Evolutionary conservation across 2,888 invertebrate species (phyloP), one percentile per base, ranked within the genome.

Genomic region (Boloria euphrosyne): DNA sequence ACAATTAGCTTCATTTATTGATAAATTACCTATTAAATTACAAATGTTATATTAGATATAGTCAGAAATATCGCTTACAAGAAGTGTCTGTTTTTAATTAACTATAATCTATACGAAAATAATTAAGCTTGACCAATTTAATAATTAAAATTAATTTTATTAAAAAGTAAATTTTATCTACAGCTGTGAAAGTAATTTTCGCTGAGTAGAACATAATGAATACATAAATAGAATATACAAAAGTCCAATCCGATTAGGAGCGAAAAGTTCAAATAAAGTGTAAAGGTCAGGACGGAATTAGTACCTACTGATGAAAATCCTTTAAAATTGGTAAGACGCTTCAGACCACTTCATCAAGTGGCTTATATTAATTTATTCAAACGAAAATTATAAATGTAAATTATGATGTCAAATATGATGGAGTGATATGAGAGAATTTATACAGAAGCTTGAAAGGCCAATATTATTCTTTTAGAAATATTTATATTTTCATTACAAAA

Each of bases 171-270:
- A 47, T 38, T 27, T 22, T 13, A 46, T 4, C 13, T 18, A 50
- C 18, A n/a, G n/a, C 22, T 46, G 27, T 52, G 27, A 61, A 61
- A 51, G 22, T 16, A 44, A n/a, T 27, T 52, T 14, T 44, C 27
- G 44, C 31, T 38, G 31, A 38, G 10, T 38, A 7, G 14, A 22
- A 46, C 16, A 22, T 62, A 55, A 49, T 55, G 38, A 43, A 16
- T 22, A 61, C 22, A 61, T 13, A 13, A 49, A 52, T 52, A n/a
- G n/a, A n/a, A n/a, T 16, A 13, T 43, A n/a, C n/a, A n/a, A n/a
- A 46, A 49, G 38, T 54, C 13, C 43, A 55, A 55, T 55, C 49
- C 49, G 43, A 55, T 62, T 62, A 54, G 13, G 47, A 47, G 31
- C 38, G 13, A 38, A 47, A 27, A 43, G 13, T 54, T 43, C 49